These are phyloP conservation scores for Erannis defoliaria DNA, from an alignment of 2,888 invertebrate species.

Conservation along the genomic window DNA sequence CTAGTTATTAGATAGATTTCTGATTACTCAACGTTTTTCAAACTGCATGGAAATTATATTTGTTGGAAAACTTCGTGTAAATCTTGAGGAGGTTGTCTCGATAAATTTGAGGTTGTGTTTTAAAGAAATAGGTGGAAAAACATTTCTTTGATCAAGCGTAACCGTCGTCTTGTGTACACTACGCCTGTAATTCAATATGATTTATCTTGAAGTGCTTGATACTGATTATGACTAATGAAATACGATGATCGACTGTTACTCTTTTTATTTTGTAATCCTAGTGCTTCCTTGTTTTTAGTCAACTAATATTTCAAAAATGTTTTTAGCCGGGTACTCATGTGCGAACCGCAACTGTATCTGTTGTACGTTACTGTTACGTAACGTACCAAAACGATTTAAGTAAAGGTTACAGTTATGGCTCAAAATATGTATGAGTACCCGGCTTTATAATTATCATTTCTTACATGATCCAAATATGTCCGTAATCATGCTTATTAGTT, in stretches of 20 bases:
- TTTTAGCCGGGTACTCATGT: not conserved
- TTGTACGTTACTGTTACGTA: not conserved
- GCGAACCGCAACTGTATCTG: not conserved
- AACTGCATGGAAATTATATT: not conserved
- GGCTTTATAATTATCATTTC: not conserved
- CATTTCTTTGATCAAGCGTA: not conserved
- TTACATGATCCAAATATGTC: not conserved
- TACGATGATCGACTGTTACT: not conserved
- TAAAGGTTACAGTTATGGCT: not conserved
- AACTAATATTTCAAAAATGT: not conserved
- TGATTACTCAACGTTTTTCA: not conserved
- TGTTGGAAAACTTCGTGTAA: constrained; percentile 14
- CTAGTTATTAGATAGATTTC: not conserved
- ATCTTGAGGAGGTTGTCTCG: constrained; percentile 42
- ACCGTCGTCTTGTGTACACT: constrained; percentile 15
- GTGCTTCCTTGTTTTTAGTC: constrained; percentile 49
- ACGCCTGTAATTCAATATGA: too few relatives aligned
- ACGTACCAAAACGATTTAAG: not conserved
- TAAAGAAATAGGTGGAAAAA: not conserved
- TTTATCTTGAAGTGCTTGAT: too few relatives aligned
- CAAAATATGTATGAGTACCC: not conserved
- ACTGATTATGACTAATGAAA: too few relatives aligned
- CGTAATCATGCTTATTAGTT: not conserved
- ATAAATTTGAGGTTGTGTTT: constrained; percentile 19
- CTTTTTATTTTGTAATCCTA: constrained; percentile 23